A percentile compares a stretch with the other conserved stretches of the same genome.
phyloP scores from a whole-genome alignment of 2,888 invertebrate genomes.

The Ophonus ardosiacus region DNA sequence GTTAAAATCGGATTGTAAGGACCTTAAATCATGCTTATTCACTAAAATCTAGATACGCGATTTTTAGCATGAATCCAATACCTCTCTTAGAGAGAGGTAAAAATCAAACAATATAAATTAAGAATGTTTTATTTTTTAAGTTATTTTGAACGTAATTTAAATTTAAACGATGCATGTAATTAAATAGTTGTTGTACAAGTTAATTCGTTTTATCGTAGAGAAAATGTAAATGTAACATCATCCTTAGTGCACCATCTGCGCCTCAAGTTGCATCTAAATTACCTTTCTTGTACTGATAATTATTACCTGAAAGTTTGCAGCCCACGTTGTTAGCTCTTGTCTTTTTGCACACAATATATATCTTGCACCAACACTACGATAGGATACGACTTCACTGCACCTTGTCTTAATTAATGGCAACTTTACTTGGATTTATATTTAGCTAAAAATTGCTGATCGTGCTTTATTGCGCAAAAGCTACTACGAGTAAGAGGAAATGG shows the following conservation, averaged over 20 bases:
- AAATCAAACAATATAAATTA: no score
- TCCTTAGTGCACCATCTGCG: conserved; percentile 21
- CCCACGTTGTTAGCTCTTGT: conserved; percentile 11
- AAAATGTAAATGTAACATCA: conserved; percentile 23
- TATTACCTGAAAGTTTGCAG: conserved; percentile 53
- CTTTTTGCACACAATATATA: conserved; percentile 17
- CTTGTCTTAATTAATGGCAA: conserved; percentile 26
- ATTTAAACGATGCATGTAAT: no score
- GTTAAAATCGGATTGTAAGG: no score
- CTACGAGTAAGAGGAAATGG: background rate
- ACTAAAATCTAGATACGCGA: no score
- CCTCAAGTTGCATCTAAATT: conserved; percentile 58
- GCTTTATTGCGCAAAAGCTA: background rate
- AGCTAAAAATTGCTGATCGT: conserved; percentile 2
- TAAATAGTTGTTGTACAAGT: no score
- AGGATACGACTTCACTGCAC: background rate
- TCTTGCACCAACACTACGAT: background rate
- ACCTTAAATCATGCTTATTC: no score
- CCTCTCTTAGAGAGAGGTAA: no score
- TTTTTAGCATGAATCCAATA: no score
- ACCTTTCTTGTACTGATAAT: conserved; percentile 45
- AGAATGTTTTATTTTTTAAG: no score
- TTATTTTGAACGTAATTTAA: no score
- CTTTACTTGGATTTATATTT: conserved; percentile 24
- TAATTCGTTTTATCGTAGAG: background rate